Percentiles rank a stretch among this genome's conserved stretches.
Evolutionary conservation across 2,888 invertebrate species (phyloP).

Genomic region (Pollenia griseotomentosa): DNA sequence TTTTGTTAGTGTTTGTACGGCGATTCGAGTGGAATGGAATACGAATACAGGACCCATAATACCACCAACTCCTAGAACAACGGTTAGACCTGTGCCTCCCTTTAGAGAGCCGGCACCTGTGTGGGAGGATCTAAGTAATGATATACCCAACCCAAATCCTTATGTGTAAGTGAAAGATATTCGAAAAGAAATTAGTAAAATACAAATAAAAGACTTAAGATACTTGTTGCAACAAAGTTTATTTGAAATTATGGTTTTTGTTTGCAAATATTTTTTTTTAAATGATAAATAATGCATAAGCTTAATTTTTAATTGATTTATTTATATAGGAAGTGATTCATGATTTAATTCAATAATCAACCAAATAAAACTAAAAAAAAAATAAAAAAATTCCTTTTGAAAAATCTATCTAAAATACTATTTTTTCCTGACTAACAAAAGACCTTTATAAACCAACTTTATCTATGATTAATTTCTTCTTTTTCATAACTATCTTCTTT

Average conservation of each 20-base stretch:
- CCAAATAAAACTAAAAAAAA: not conserved
- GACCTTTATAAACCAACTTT: slow-evolving; percentile 50
- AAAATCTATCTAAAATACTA: not conserved
- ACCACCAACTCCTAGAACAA: slow-evolving; percentile 86
- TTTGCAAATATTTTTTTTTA: too few species aligned
- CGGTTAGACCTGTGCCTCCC: slow-evolving; percentile 85
- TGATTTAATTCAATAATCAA: not conserved
- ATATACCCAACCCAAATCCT: slow-evolving; percentile 87
- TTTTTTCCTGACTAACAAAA: slow-evolving; percentile 18
- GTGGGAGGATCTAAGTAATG: slow-evolving; percentile 86
- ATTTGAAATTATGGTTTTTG: too few species aligned
- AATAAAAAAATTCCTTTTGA: not conserved
- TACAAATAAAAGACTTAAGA: not conserved
- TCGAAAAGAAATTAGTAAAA: not conserved
- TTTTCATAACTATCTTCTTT: slow-evolving; percentile 31
- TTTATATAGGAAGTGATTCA: slow-evolving; percentile 6
- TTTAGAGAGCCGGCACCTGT: slow-evolving; percentile 87
- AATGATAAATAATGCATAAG: not conserved
- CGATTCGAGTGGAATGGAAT: slow-evolving; percentile 87
- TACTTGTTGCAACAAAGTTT: not conserved
- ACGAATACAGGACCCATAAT: slow-evolving; percentile 87
- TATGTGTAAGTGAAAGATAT: slow-evolving; percentile 85
- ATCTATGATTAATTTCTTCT: not conserved
- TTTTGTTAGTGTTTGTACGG: slow-evolving; percentile 83
- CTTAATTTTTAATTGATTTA: slow-evolving; percentile 11